Evolutionary conservation across 1,140 invertebrate species (phyloP).

Genomic region (Drosophila melanogaster): Release_6_plus_ISO1_MT NT_037436.4:2313001-2313500

Average conservation of each 20-base stretch:
- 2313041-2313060: not conserved
- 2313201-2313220: conserved; percentile 75
- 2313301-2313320: conserved; percentile 50
- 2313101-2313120: conserved; percentile 4
- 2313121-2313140: conserved; percentile 16
- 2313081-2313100: conserved; percentile 27
- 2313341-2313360: conserved; percentile 38
- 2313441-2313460: conserved; percentile 6
- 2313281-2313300: conserved; percentile 64
- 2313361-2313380: conserved; percentile 62
- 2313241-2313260: conserved; percentile 26
- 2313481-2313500: not conserved
- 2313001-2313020: conserved; percentile 25
- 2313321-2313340: conserved; percentile 18
- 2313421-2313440: not conserved
- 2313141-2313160: not conserved
- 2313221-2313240: conserved; percentile 52
- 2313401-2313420: conserved; percentile 54
- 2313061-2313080: conserved; percentile 40
- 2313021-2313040: conserved; percentile 18
- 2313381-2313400: conserved; percentile 53
- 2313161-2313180: conserved; percentile 1
- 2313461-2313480: conserved; percentile 6
- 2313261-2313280: conserved; percentile 54
- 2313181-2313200: conserved; percentile 26